These are phyloP conservation scores for Leptodirus hochenwartii DNA, from an alignment of 2,888 invertebrate genomes.

Conservation along the genomic window DNA sequence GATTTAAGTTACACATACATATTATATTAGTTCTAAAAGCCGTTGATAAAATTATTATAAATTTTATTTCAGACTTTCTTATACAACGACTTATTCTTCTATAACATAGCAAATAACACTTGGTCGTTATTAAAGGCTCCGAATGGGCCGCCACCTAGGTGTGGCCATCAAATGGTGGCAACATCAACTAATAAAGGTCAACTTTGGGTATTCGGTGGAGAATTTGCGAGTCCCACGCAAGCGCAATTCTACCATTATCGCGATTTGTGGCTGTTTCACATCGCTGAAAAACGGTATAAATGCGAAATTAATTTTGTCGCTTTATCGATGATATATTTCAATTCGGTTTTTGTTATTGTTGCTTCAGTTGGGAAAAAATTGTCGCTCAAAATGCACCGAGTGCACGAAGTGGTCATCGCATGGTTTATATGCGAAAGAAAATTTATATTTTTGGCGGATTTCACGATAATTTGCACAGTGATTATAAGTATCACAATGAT, in stretches of 20 bases:
- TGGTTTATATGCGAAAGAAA: slow-evolving; percentile 62
- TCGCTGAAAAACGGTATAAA: slow-evolving; percentile 33
- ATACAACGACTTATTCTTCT: slow-evolving; percentile 73
- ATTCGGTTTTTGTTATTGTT: too few species aligned
- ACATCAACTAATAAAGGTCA: slow-evolving; percentile 57
- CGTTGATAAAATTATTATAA: slow-evolving; percentile 3
- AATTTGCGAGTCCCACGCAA: slow-evolving; percentile 78
- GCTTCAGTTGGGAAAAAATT: slow-evolving; percentile 79
- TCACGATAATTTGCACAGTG: slow-evolving; percentile 70
- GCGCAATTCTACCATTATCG: slow-evolving; percentile 86
- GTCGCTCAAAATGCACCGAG: slow-evolving; percentile 57
- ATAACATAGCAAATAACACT: slow-evolving; percentile 56
- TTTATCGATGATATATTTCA: slow-evolving; percentile 61
- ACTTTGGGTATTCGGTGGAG: slow-evolving; percentile 75
- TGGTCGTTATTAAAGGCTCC: slow-evolving; percentile 72
- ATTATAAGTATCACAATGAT: slow-evolving; percentile 82
- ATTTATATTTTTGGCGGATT: slow-evolving; percentile 83
- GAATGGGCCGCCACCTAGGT: slow-evolving; percentile 72
- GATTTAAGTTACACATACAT: too few species aligned
- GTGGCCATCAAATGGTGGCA: slow-evolving; percentile 73
- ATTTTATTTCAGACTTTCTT: slow-evolving; percentile 48
- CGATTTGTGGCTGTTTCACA: slow-evolving; percentile 75
- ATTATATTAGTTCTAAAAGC: background rate
- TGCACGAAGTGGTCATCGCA: slow-evolving; percentile 76
- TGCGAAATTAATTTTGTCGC: too few species aligned